phyloP scores from a whole-genome alignment of 2,888 invertebrate genomes.

The Nowickia ferox region DNA sequence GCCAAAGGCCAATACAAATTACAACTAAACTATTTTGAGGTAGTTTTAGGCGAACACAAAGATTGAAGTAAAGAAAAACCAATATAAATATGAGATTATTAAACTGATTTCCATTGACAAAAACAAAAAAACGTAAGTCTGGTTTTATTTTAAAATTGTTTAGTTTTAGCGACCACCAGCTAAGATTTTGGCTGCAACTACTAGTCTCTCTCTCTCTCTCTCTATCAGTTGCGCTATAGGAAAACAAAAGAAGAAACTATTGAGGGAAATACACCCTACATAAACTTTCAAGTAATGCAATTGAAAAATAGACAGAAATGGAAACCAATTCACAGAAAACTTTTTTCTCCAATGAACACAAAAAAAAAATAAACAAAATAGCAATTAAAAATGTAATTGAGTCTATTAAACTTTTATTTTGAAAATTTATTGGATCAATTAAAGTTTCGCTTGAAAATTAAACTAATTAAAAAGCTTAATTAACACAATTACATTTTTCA shows the following conservation, averaged over 20 bases:
- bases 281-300: neutral
- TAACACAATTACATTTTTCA: too few species aligned
- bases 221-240: constrained; percentile 8
- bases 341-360: too few species aligned
- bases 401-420: too few species aligned
- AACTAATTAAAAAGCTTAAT: too few species aligned
- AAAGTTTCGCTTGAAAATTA: too few species aligned
- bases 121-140: constrained; percentile 39
- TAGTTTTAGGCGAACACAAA: neutral
- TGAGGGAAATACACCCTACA: neutral
- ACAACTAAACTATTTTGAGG: constrained; percentile 59
- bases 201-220: neutral
- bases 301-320: neutral
- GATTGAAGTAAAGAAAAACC: neutral
- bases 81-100: constrained; percentile 17
- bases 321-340: too few species aligned
- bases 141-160: constrained; percentile 18
- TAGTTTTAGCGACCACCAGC: constrained; percentile 57
- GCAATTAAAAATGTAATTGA: too few species aligned
- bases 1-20: constrained; percentile 70
- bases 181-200: constrained; percentile 25
- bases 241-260: neutral
- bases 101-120: constrained; percentile 55
- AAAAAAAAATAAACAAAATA: too few species aligned
- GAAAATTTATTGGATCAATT: too few species aligned